These are phyloP conservation scores for Eidolon dupreanum DNA, from an alignment of 2,797 vertebrate genomes.

Conservation along the genomic window DNA sequence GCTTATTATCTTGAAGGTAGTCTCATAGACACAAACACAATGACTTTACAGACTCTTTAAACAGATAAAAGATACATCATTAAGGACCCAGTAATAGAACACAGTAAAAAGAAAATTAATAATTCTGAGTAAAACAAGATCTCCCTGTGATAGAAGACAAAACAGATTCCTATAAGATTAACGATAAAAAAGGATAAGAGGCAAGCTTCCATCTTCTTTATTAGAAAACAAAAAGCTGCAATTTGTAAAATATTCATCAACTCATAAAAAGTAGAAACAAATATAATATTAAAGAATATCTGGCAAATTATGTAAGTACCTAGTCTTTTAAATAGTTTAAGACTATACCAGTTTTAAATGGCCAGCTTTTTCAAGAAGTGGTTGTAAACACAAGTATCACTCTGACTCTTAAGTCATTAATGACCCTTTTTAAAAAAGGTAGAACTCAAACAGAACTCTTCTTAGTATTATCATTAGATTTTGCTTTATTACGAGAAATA, in stretches of 20 bases:
- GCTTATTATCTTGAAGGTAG: constrained; percentile 15
- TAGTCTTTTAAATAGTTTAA: neutral
- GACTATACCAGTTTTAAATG: neutral
- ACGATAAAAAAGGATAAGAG: neutral
- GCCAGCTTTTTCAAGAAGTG: neutral
- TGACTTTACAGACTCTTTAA: constrained; percentile 10
- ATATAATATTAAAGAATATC: neutral
- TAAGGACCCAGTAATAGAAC: neutral
- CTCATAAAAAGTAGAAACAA: constrained; percentile 22
- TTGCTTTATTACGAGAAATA: neutral
- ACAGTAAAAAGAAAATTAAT: neutral
- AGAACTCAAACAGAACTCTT: neutral
- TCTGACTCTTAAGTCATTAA: neutral
- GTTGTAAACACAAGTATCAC: neutral
- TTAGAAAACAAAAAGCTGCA: neutral
- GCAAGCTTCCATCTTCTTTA: neutral
- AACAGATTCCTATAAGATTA: neutral
- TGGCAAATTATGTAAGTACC: neutral
- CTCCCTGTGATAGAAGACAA: neutral
- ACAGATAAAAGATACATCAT: neutral
- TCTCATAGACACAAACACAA: neutral
- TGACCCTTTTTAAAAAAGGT: neutral
- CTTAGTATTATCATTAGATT: neutral
- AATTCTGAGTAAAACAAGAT: neutral
- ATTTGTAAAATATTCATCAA: neutral